A percentile compares a stretch with the other conserved stretches of the same genome.
Conservation (phyloP, 2,797 vertebrate species). For the Sylvilagus floridanus region DNA sequence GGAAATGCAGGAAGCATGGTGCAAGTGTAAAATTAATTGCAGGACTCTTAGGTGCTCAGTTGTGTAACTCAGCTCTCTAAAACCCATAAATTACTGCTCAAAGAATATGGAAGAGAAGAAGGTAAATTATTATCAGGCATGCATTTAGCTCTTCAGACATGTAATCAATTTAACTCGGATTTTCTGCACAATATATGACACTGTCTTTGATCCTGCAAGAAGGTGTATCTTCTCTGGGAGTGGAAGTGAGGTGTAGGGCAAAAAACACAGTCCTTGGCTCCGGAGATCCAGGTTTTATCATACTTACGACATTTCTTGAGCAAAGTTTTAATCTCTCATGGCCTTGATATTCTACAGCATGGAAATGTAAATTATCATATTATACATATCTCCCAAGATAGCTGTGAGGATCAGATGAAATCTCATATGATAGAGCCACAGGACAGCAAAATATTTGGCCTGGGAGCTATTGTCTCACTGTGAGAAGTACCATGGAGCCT, state of each 20-base stretch:
- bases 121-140: constrained; percentile 69
- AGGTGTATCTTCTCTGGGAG: not conserved
- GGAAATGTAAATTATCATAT: not conserved
- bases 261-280: not conserved
- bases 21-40: constrained; percentile 67
- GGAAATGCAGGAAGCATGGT: constrained; percentile 52
- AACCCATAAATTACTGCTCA: constrained; percentile 48
- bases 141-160: constrained; percentile 48
- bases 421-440: not conserved
- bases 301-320: not conserved
- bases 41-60: constrained; percentile 58
- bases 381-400: not conserved
- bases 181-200: constrained; percentile 25
- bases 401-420: not conserved
- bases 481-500: not conserved
- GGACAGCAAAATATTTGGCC: not conserved
- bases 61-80: constrained; percentile 63
- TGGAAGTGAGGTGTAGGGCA: not conserved
- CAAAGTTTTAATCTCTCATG: not conserved
- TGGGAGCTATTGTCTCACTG: not conserved
- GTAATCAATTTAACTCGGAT: constrained; percentile 62
- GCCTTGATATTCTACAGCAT: not conserved
- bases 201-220: not conserved
- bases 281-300: not conserved
- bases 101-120: constrained; percentile 55